Evolutionary conservation across 2,888 invertebrate genomes (phyloP), one percentile per base, ranked within the genome.

Genomic region (Dinocampus coccinellae): DNA sequence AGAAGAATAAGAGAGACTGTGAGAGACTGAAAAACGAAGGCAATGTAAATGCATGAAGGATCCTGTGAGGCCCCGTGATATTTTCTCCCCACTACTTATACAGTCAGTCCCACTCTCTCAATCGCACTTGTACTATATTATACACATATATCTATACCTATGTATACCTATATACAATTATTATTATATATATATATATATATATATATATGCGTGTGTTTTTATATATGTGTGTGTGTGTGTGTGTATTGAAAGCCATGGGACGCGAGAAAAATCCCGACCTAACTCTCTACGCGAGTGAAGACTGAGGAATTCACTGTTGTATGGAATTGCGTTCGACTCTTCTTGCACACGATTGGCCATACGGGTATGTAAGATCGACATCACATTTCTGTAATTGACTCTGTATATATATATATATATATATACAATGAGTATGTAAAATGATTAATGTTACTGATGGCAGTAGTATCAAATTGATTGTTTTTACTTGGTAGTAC

Each of bases 1-100:
- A 39, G 53, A 52, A 70, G 70, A 72, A 64, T 63, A 55, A 67
- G 71, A 67, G 69, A 72, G 65, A 70, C 29, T 36, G 4, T 73
- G 26, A 65, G 16, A 52, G 42, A 65, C 24, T 22, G 26, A 61
- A 42, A 22, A 20, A 36, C 52, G 34, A 47, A 60, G 39, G 47
- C 24, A 60, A 29, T 36, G 60, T 53, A 53, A 55, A 20, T 20
- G 22, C 7, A 55, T 26, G 55, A 66, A 57, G 66, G 26, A 39
- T 34, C 55, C 42, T 13, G 55, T 55, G 55, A 36, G 66, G 29
- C 52, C 47, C 47, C 47, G 47, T 16, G 57, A 47, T 16, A 42
- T 29, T 24, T 33, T 47, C 34, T 24, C 70, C 11, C 70, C n/a
- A n/a, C n/a, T 39, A 4, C 7, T 7, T 29, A 4, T 29, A 29